Percentiles rank a stretch among this genome's conserved stretches.
Conservation (phyloP, 2,113 vertebrate species). For the Aspidoscelis tigris region DNA sequence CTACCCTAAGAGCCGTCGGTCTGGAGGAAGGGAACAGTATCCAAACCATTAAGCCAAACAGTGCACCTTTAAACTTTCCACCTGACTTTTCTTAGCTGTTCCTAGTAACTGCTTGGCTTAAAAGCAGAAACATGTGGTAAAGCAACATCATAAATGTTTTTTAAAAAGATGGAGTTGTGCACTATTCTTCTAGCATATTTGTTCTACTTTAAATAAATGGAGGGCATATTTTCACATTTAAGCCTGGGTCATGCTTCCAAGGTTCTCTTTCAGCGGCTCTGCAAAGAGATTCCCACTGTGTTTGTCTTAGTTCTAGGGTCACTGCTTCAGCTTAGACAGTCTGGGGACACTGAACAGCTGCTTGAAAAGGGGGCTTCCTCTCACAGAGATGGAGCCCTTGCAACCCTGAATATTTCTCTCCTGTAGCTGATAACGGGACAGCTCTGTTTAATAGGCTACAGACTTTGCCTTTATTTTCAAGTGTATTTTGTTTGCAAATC, state of each 20-base stretch:
- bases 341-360: background rate
- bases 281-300: background rate
- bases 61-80: too few species aligned
- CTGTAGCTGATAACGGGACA: background rate
- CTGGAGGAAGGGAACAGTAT: too few species aligned
- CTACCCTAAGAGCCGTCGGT: too few species aligned
- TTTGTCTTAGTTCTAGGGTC: background rate
- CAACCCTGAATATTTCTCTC: background rate
- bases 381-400: background rate
- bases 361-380: slow-evolving; percentile 5
- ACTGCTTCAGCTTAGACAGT: background rate
- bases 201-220: background rate
- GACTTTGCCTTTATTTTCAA: slow-evolving; percentile 17
- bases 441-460: background rate
- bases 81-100: too few species aligned
- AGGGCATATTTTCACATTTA: background rate
- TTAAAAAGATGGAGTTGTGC: background rate
- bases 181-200: slow-evolving; percentile 5
- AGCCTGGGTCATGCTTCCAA: background rate
- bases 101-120: too few species aligned
- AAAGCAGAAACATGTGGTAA: background rate
- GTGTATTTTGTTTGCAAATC: background rate
- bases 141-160: background rate
- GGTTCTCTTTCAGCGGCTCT: background rate
- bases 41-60: too few species aligned